A percentile compares a stretch with the other conserved stretches of the same genome.
These are phyloP conservation scores for Cheiracanthium punctorium DNA, from an alignment of 2,888 invertebrate genomes.

Conservation along the genomic window DNA sequence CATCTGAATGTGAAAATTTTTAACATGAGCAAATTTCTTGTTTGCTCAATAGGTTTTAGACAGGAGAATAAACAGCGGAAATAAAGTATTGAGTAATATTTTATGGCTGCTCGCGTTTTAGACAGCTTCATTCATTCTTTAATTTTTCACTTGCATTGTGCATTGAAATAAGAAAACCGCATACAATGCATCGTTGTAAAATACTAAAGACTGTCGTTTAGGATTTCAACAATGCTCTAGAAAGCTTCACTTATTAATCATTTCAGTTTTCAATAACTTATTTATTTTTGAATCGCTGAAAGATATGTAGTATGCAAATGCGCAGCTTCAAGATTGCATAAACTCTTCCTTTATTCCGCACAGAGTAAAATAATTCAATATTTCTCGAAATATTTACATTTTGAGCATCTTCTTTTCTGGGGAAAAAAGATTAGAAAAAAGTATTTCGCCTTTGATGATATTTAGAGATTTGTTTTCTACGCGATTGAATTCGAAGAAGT, in stretches of 20 bases:
- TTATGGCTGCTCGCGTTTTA: no score
- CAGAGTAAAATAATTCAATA: slow-evolving; percentile 40
- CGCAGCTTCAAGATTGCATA: slow-evolving; percentile 5
- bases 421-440: slow-evolving; percentile 18
- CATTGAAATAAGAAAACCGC: no score
- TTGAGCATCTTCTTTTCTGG: slow-evolving; percentile 18
- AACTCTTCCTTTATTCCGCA: background rate
- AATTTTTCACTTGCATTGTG: no score
- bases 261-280: background rate
- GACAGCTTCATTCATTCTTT: no score
- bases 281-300: slow-evolving; percentile 11
- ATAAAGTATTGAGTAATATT: no score
- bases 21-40: no score
- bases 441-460: slow-evolving; percentile 53
- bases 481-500: slow-evolving; percentile 53
- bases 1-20: no score
- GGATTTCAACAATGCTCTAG: slow-evolving; percentile 9
- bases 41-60: no score
- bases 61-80: no score
- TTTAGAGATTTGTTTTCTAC: slow-evolving; percentile 68
- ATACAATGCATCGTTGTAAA: no score
- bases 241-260: slow-evolving; percentile 34
- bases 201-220: no score
- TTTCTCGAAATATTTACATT: slow-evolving; percentile 60
- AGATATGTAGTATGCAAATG: background rate